phyloP scores from a whole-genome alignment of 2,888 invertebrate genomes.

The Corbicula japonica region DNA sequence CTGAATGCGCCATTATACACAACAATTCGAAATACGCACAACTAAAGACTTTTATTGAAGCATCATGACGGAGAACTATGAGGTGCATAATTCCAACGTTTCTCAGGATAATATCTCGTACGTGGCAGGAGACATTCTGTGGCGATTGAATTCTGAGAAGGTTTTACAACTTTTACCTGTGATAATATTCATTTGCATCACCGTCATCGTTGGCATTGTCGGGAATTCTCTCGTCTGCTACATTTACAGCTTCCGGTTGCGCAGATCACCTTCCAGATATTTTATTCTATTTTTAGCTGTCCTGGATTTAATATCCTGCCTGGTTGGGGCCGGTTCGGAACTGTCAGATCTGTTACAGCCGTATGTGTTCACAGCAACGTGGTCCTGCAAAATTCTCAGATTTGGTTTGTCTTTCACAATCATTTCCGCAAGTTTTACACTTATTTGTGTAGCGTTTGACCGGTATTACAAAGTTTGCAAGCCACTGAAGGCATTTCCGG shows the following conservation, averaged over 20 bases:
- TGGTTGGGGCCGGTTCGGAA: conserved; percentile 76
- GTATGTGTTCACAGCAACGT: conserved; percentile 68
- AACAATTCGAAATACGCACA: too few relatives aligned
- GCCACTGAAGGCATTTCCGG: conserved; percentile 74
- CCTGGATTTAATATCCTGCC: conserved; percentile 75
- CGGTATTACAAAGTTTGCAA: conserved; percentile 78
- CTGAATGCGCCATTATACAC: too few relatives aligned
- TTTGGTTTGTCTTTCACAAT: conserved; percentile 75
- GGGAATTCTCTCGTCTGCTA: conserved; percentile 78
- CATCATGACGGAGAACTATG: too few relatives aligned
- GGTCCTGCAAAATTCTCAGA: conserved; percentile 76
- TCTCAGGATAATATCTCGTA: too few relatives aligned
- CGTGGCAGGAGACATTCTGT: conserved; percentile 30
- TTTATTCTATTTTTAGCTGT: conserved; percentile 78
- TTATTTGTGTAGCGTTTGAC: conserved; percentile 79
- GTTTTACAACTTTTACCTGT: conserved; percentile 70
- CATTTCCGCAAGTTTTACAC: conserved; percentile 73
- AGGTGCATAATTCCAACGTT: too few relatives aligned
- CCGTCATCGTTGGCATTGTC: conserved; percentile 70
- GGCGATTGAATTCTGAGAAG: conserved; percentile 68
- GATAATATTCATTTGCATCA: conserved; percentile 67
- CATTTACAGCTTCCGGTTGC: conserved; percentile 76
- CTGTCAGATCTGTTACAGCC: conserved; percentile 75
- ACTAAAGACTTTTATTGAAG: too few relatives aligned
- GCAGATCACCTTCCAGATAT: conserved; percentile 76